Evolutionary conservation across 2,797 vertebrate species (phyloP), one percentile per base, ranked within the genome.

Genomic region (Antrozous pallidus): DNA sequence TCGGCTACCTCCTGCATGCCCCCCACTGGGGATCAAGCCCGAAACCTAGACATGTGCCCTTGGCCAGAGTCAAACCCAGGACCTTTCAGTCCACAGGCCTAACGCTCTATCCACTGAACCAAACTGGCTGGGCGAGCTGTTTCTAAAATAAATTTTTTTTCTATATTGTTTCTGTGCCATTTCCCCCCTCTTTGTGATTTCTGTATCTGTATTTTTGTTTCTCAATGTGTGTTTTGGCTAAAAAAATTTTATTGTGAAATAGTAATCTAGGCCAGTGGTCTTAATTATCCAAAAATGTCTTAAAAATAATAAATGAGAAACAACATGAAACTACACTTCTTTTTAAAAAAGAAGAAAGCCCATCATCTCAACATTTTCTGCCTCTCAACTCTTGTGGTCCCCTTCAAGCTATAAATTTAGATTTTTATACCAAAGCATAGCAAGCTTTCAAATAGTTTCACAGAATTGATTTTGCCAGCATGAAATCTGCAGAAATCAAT

Each of bases 251-350:
- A n/a, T 84, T 92, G 93, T 95, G 80, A 89, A 93, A 81, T 91
- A 96, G 84, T 86, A 96, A 92, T 73, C 28, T 86, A 49, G 17
- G 45, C 91, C 71, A 77, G 71, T 95, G n/a, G 28, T 73, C 92
- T 97, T 88, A 90, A 93, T 93, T 65, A 96, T 82, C 74, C 93
- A 87, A 17, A 86, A 96, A 90, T 58, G 22, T 9, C 54, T 88
- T 90, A 74, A 85, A 75, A 94, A 91, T 94, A 86, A 24, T 71
- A 90, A 90, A 77, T 9, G 18, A 74, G 31, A 63, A 65, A 65
- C 31, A 65, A 82, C 40, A 38, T 36, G n/a, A 94, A 90, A 58
- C 26, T 73, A 84, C 79, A 63, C 40, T 75, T 83, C 6, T 78
- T 77, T 7, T 49, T 22, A 24, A 77, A 54, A 54, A 74, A 74